These are phyloP conservation scores for Salmo trutta DNA, from an alignment of 2,797 vertebrate species.

Conservation along the genomic window DNA sequence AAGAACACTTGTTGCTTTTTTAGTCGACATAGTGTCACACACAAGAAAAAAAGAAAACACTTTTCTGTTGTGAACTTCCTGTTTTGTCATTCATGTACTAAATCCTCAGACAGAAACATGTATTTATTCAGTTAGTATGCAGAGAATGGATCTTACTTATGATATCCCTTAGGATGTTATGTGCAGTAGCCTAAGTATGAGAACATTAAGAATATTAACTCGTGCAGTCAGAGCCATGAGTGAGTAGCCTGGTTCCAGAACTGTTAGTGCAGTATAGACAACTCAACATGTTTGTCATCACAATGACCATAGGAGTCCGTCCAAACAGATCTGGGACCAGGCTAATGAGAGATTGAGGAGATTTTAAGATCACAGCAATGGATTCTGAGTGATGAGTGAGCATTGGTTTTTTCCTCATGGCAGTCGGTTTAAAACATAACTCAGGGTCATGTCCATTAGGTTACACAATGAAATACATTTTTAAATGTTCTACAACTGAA, in stretches of 20 bases:
- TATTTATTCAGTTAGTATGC: neutral
- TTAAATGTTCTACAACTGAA: neutral
- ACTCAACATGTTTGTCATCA: neutral
- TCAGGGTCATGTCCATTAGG: neutral
- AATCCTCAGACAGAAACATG: neutral
- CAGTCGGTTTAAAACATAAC: neutral
- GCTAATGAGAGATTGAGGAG: neutral
- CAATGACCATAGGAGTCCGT: neutral
- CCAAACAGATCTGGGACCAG: neutral
- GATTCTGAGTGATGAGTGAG: neutral
- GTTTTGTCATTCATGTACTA: neutral
- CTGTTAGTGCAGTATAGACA: neutral
- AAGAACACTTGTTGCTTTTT: neutral
- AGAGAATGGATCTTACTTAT: neutral
- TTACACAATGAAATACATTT: neutral
- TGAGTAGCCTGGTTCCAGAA: neutral
- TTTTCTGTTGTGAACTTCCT: constrained; percentile 8
- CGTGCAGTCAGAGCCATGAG: neutral
- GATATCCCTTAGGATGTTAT: neutral
- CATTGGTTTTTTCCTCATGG: neutral
- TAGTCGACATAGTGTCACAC: neutral
- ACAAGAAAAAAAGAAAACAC: neutral
- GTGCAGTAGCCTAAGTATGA: neutral
- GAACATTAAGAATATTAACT: neutral
- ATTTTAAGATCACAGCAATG: neutral